Evolutionary conservation across 2,888 invertebrate genomes (phyloP).

Genomic region (Argyresthia goedartella): DNA sequence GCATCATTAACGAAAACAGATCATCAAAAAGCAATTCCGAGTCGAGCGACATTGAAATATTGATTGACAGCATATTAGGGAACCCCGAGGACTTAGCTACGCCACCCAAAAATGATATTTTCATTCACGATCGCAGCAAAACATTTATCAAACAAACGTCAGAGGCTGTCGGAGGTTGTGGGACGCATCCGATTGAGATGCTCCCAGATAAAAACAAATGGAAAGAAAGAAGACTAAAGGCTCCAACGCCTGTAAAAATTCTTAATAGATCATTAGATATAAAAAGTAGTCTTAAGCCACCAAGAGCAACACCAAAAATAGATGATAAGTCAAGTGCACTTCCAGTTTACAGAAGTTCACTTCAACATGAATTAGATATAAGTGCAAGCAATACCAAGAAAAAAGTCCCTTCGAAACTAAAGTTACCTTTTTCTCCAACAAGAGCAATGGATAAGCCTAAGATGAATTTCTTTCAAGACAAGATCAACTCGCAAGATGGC

Average conservation of each 20-base stretch:
- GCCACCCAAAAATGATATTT: constrained; percentile 31
- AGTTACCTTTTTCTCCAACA: constrained; percentile 51
- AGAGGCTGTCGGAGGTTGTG: constrained; percentile 26
- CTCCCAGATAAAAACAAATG: constrained; percentile 31
- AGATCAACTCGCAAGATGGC: constrained; percentile 29
- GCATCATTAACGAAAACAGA: constrained; percentile 58
- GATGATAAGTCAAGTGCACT: constrained; percentile 46
- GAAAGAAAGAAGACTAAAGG: constrained; percentile 42
- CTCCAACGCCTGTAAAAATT: constrained; percentile 45
- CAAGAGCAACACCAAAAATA: constrained; percentile 28
- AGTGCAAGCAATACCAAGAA: constrained; percentile 28
- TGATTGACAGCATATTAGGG: constrained; percentile 47
- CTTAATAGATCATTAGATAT: constrained; percentile 45
- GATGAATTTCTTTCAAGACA: constrained; percentile 54
- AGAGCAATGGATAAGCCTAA: constrained; percentile 59
- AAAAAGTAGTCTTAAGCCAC: constrained; percentile 30
- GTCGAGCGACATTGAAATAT: constrained; percentile 53
- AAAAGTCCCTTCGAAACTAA: constrained; percentile 45
- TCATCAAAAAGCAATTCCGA: constrained; percentile 63
- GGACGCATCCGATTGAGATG: constrained; percentile 21
- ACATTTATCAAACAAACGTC: constrained; percentile 40
- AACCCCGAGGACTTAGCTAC: constrained; percentile 31
- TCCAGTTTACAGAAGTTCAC: constrained; percentile 47
- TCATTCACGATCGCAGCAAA: constrained; percentile 39
- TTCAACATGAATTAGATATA: constrained; percentile 35